These are phyloP conservation scores for Syrphus vitripennis DNA, from an alignment of 2,888 invertebrate genomes.

Conservation along the genomic window DNA sequence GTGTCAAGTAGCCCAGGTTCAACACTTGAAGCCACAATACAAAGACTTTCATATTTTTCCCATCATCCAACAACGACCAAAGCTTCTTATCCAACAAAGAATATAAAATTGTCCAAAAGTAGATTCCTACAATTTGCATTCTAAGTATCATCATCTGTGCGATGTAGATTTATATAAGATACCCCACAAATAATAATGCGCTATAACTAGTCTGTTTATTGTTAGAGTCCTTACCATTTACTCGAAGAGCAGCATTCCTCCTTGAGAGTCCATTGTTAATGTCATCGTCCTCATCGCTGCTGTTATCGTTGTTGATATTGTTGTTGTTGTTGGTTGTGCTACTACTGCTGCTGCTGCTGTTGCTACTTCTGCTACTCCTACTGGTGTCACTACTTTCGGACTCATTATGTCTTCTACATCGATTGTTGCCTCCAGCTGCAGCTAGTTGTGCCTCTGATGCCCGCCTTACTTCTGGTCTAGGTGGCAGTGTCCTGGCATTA, in stretches of 20 bases:
- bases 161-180: neutral
- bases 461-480: constrained; percentile 25
- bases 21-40: neutral
- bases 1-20: constrained; percentile 40
- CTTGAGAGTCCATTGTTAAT: constrained; percentile 65
- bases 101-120: constrained; percentile 18
- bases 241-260: constrained; percentile 65
- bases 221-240: constrained; percentile 63
- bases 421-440: constrained; percentile 49
- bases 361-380: constrained; percentile 41
- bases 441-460: neutral
- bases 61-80: neutral
- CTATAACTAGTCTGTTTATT: neutral
- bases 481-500: constrained; percentile 38
- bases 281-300: constrained; percentile 65
- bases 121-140: constrained; percentile 28
- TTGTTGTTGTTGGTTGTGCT: constrained; percentile 63
- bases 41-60: neutral
- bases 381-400: constrained; percentile 64
- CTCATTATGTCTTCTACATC: constrained; percentile 58
- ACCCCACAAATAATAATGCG: constrained; percentile 8
- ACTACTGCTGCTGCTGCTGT: constrained; percentile 49
- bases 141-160: constrained; percentile 2
- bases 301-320: constrained; percentile 63
- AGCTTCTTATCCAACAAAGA: constrained; percentile 33